A percentile compares a stretch with the other conserved stretches of the same genome.
phyloP scores from a whole-genome alignment of 2,888 invertebrate species.

The Theretra japonica region DNA sequence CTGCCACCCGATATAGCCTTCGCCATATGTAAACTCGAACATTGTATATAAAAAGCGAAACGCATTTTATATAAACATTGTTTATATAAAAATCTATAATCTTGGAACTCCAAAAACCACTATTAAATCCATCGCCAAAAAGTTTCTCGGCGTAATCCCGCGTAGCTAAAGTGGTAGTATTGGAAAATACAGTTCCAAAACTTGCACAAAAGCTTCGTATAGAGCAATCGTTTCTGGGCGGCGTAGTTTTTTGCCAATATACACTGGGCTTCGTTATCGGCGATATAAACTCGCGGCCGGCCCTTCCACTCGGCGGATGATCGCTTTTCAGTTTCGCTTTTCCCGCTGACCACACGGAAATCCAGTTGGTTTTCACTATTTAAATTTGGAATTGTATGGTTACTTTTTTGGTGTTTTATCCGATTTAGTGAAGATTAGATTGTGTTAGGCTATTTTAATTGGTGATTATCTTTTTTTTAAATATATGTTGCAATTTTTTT shows the following conservation, averaged over 20 bases:
- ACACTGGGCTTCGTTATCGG: conserved; percentile 62
- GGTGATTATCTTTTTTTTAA: background rate
- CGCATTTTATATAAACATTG: too few relatives aligned
- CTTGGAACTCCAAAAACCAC: background rate
- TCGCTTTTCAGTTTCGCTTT: conserved; percentile 60
- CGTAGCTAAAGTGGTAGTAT: conserved; percentile 19
- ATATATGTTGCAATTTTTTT: too few relatives aligned
- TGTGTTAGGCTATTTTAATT: background rate
- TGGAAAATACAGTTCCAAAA: conserved; percentile 25
- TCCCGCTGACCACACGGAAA: conserved; percentile 65
- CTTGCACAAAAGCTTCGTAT: conserved; percentile 30
- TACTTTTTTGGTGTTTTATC: background rate
- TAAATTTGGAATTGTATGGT: conserved; percentile 34
- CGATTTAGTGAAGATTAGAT: background rate
- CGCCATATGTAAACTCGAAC: too few relatives aligned
- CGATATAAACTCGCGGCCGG: conserved; percentile 64
- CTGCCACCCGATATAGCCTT: too few relatives aligned
- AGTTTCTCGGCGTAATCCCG: conserved; percentile 37
- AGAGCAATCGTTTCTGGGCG: conserved; percentile 30
- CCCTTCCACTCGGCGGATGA: conserved; percentile 53
- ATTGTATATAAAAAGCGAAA: too few relatives aligned
- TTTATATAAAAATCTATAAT: background rate
- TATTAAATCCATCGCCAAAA: background rate
- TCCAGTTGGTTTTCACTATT: conserved; percentile 48
- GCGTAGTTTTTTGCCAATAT: conserved; percentile 30